Evolutionary conservation across 2,113 vertebrate species (phyloP).

Genomic region (Chionomys nivalis): DNA sequence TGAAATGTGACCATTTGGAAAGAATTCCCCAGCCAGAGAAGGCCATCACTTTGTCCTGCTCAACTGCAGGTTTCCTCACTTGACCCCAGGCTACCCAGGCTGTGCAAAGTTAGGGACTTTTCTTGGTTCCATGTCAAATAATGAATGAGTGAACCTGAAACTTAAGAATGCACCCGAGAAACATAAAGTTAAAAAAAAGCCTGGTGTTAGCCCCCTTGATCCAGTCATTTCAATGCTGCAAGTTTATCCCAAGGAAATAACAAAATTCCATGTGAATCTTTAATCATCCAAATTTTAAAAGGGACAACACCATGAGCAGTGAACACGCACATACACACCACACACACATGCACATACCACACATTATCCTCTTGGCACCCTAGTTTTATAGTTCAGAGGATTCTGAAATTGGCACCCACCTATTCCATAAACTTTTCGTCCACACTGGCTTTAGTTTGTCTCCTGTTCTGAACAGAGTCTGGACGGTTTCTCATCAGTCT

Average conservation of each 20-base stretch:
- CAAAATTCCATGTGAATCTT: background rate
- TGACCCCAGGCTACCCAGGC: background rate
- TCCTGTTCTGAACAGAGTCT: background rate
- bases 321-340: background rate
- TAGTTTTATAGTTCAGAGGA: background rate
- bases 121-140: constrained; percentile 43
- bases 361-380: background rate
- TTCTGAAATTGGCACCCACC: background rate
- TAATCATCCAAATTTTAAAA: background rate
- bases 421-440: background rate
- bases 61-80: background rate
- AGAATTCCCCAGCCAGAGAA: background rate
- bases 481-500: background rate
- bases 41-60: background rate
- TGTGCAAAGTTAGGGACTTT: constrained; percentile 4
- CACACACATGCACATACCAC: background rate
- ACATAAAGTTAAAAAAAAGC: constrained; percentile 30
- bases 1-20: constrained; percentile 7
- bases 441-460: background rate
- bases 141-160: constrained; percentile 3
- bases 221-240: background rate
- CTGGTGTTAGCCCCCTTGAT: background rate
- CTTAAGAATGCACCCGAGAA: constrained; percentile 40
- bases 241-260: constrained; percentile 13
- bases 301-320: background rate